Percentiles rank a stretch among this genome's conserved stretches.
phyloP scores from a whole-genome alignment of 2,888 invertebrate genomes.

The Cyrtodaria siliqua region DNA sequence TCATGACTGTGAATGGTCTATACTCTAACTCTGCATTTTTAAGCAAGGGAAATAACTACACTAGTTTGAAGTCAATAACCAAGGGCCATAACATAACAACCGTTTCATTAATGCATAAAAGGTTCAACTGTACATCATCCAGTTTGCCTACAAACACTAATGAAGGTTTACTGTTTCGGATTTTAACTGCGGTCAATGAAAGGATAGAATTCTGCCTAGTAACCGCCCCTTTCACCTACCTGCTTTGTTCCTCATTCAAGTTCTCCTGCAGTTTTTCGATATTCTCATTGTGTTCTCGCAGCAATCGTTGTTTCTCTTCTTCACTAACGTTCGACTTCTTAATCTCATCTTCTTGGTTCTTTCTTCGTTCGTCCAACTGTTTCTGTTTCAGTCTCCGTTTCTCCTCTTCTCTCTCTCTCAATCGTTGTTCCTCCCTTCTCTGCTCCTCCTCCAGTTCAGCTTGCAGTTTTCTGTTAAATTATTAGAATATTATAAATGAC shows the following conservation, averaged over 20 bases:
- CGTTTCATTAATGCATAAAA: too few species aligned
- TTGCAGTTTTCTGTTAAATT: constrained; percentile 75
- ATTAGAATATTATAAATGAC: too few species aligned
- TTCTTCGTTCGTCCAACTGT: constrained; percentile 77
- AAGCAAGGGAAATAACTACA: too few species aligned
- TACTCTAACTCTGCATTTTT: too few species aligned
- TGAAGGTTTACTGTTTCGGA: too few species aligned
- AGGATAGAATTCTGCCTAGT: neutral
- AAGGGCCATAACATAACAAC: too few species aligned
- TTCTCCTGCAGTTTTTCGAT: constrained; percentile 74
- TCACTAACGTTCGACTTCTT: constrained; percentile 70
- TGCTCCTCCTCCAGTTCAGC: constrained; percentile 78
- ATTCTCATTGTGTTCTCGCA: constrained; percentile 79
- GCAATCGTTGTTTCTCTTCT: constrained; percentile 76
- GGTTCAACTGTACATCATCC: too few species aligned
- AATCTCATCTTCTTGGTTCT: constrained; percentile 77
- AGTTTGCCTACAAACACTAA: too few species aligned
- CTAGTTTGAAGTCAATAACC: too few species aligned
- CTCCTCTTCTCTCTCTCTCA: constrained; percentile 77
- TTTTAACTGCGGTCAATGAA: too few species aligned
- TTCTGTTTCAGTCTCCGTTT: constrained; percentile 73
- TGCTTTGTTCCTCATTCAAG: constrained; percentile 73
- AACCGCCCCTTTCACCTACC: constrained; percentile 32
- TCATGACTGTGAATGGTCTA: too few species aligned
- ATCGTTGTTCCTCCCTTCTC: constrained; percentile 75